phyloP scores from a whole-genome alignment of 2,888 invertebrate species.

The Drosophila bunnanda region DNA sequence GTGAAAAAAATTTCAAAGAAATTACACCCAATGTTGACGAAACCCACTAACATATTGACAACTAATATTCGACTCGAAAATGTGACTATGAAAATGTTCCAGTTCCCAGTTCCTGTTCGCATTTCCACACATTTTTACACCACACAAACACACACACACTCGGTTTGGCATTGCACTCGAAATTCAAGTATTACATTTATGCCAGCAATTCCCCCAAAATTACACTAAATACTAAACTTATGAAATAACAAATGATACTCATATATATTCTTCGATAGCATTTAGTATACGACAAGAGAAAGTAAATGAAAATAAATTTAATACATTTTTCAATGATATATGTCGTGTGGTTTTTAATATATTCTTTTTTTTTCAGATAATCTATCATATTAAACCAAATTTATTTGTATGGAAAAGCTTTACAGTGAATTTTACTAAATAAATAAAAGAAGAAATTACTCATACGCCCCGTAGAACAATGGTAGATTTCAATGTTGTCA shows the following conservation, averaged over 20 bases:
- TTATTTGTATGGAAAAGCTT: too few relatives aligned
- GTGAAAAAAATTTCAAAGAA: constrained; percentile 64
- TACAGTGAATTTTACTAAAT: too few relatives aligned
- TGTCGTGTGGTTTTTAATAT: not conserved
- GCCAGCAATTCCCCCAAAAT: constrained; percentile 52
- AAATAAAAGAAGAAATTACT: not conserved
- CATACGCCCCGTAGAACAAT: not conserved
- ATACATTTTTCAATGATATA: constrained; percentile 35
- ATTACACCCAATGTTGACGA: constrained; percentile 54
- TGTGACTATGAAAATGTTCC: constrained; percentile 57
- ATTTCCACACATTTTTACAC: constrained; percentile 36
- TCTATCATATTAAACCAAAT: too few relatives aligned
- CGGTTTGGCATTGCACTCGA: constrained; percentile 60
- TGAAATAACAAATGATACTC: constrained; percentile 83
- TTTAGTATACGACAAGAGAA: constrained; percentile 50
- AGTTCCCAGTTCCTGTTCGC: constrained; percentile 62
- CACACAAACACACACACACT: not conserved
- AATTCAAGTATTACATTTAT: constrained; percentile 75
- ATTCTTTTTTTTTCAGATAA: not conserved
- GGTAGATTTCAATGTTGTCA: too few relatives aligned
- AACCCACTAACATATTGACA: constrained; percentile 28
- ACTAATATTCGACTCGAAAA: constrained; percentile 27
- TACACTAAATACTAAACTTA: constrained; percentile 47
- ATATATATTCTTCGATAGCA: constrained; percentile 76
- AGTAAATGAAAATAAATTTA: constrained; percentile 61